A percentile compares a stretch with the other conserved stretches of the same genome.
Evolutionary conservation across 2,797 vertebrate species (phyloP).

Genomic region (Acanthornis magna): DNA sequence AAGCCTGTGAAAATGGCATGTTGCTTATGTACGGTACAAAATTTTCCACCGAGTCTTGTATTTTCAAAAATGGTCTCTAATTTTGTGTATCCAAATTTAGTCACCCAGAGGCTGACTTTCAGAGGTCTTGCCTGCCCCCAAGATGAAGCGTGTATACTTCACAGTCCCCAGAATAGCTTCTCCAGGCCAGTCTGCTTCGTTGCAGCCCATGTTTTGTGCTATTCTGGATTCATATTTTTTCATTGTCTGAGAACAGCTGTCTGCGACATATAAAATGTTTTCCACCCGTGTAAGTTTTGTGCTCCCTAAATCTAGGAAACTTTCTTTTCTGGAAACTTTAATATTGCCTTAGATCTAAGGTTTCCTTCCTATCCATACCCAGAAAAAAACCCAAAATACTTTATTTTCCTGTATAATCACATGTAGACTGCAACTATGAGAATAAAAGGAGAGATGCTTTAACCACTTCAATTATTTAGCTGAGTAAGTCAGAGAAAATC

Average conservation of each 20-base stretch:
- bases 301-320: not conserved
- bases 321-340: not conserved
- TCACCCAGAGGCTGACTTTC: not conserved
- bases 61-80: constrained; percentile 40
- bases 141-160: not conserved
- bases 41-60: constrained; percentile 9
- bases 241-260: constrained; percentile 2
- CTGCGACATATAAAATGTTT: not conserved
- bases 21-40: not conserved
- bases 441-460: not conserved
- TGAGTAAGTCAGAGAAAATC: not conserved
- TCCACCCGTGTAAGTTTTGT: not conserved
- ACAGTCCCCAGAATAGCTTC: not conserved
- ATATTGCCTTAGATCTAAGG: not conserved
- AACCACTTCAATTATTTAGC: not conserved
- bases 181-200: rapidly evolving
- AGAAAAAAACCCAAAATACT: not conserved
- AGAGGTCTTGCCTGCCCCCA: not conserved
- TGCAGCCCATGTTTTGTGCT: not conserved
- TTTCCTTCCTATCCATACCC: not conserved
- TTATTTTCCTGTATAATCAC: not conserved
- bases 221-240: not conserved
- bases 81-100: constrained; percentile 45
- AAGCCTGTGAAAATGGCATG: constrained; percentile 19
- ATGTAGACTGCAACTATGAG: not conserved